Conservation (phyloP, 2,113 vertebrate genomes). For the Cercopithecus mona region DNA sequence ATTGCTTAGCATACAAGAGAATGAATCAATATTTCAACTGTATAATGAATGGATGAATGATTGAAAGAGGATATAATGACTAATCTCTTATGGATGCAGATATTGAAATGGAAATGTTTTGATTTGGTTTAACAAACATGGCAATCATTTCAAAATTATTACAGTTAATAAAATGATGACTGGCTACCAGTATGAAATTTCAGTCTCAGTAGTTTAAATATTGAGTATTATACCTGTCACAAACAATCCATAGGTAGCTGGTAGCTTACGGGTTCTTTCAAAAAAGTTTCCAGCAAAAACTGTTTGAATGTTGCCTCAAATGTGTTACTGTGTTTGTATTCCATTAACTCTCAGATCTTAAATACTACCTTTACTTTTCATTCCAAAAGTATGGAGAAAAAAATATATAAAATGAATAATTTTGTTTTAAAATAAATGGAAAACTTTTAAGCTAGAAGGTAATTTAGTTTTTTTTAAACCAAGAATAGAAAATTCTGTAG, state of each 20-base stretch:
- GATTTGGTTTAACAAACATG: constrained; percentile 11
- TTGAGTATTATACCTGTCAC: not conserved
- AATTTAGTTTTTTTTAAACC: not conserved
- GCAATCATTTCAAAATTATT: not conserved
- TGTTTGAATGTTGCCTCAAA: not conserved
- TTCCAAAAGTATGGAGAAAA: constrained; percentile 26
- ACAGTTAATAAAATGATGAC: not conserved
- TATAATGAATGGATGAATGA: not conserved
- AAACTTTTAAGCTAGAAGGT: not conserved
- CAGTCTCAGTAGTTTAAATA: not conserved
- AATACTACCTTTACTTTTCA: not conserved
- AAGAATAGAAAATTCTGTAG: constrained; percentile 7
- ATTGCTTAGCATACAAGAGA: not conserved
- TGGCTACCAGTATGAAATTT: not conserved
- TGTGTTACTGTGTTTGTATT: not conserved
- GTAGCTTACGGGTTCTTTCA: not conserved
- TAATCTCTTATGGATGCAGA: not conserved
- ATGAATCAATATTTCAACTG: constrained; percentile 19
- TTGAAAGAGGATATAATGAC: not conserved
- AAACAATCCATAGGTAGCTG: not conserved
- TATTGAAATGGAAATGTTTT: not conserved
- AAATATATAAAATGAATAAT: not conserved
- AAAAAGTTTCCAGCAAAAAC: not conserved
- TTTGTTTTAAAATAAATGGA: constrained; percentile 10
- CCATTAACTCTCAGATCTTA: constrained; percentile 32